Evolutionary conservation across 1,140 invertebrate genomes (phyloP), one percentile per base, ranked within the genome.

Genomic region (Papilio machaon): DNA sequence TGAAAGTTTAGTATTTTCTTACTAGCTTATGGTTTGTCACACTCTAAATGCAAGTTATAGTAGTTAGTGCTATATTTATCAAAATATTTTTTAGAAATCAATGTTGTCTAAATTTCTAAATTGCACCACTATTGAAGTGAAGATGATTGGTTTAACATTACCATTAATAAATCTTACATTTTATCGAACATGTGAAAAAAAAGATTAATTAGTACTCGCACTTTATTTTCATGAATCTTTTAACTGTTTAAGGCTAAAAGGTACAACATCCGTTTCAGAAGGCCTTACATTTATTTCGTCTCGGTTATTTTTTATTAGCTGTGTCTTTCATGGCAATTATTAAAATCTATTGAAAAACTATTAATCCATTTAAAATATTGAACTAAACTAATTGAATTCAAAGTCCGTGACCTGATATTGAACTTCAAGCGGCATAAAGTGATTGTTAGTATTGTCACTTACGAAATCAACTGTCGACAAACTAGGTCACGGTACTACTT

Each of bases 401-500:
- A 76, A 78, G 81, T 38, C 77, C 70, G 60, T 82, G 86, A 85
- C 86, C 80, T 85, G 85, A 83, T 85, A 87, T 90, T 91, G 90
- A 91, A 91, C 89, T 91, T 91, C 87, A 88, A 84, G 80, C 82
- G 54, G 46, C 49, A 64, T 80, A 83, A 81, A 81, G 86, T 87
- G 81, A 78, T 82, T 47, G 83, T 77, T 87, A 87, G 76, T 83
- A 85, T 81, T 85, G 77, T 89, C 87, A 85, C 83, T 76, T 85
- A 91, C 82, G 60, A 75, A 83, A 43, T 78, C 79, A 78, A 82
- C 84, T 87, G 80, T 60, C 58, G 52, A 85, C 23, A 82, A 87
- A 83, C 73, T 79, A 73, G 87, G 88, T 89, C 90, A 90, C 79
- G 90, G 87, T 81, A 82, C 81, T 85, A 60, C 87, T 74, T 81